Evolutionary conservation across 2,113 vertebrate genomes (phyloP), one percentile per base, ranked within the genome.

Genomic region (Dolichotis patagonum): DNA sequence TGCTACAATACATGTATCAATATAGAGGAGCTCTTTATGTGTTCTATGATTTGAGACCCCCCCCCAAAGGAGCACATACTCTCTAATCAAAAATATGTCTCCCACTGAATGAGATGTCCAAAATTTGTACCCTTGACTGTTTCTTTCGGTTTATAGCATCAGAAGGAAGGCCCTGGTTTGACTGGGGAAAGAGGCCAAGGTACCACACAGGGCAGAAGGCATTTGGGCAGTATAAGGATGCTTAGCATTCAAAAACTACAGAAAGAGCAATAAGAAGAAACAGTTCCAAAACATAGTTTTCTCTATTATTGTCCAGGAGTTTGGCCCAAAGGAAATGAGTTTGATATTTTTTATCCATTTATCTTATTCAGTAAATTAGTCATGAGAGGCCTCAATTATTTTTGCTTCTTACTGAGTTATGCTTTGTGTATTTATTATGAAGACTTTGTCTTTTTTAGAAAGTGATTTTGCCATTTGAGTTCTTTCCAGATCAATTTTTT

Each of bases 381-480:
- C 69, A 78, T 71, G 62, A 69, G 88, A 65, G 35, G 58, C 56
- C 43, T 96, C 81, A 78, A 75, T 90, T 80, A 63, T 60, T 80
- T 91, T 93, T 94, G 26, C 35, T 69, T 77, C 67, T 78, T 80
- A 90, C 24, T 84, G 13, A 86, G n/a, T 77, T 78, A 28, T 35
- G 1, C 73, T 96, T 82, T 85, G 30, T 92, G 14, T 96, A 63
- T 92, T 90, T 97, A 92, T 91, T 92, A 71, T 26, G 28, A 96
- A 95, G 35, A 0, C 13, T 92, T 95, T 93, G 56, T 80, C 62
- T 62, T 82, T 97, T 78, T 97, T 81, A 46, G 56, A 95, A 94
- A 97, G 24, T 85, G 46, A 83, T 96, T 96, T 95, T 94, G 54
- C 71, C 73, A 52, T 88, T 96, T 96, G 88, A 49, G 26, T 88